A percentile compares a stretch with the other conserved stretches of the same genome.
These are phyloP conservation scores for Vespertilio murinus DNA, from an alignment of 2,797 vertebrate species.

Conservation along the genomic window DNA sequence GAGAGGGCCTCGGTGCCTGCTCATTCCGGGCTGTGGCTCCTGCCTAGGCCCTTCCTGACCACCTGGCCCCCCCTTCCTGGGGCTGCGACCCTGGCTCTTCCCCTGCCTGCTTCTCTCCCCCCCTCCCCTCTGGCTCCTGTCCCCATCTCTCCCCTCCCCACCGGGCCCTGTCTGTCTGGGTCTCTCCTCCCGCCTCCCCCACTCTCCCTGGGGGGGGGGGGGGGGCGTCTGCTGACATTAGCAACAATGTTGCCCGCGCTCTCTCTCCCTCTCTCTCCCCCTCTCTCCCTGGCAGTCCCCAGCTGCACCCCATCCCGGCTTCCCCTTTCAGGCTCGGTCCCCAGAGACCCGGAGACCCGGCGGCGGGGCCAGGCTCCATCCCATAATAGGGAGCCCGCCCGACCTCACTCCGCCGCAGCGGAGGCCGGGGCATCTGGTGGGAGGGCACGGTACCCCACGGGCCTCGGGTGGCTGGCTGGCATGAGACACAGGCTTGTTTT, in stretches of 20 bases:
- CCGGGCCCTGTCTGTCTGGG: background rate
- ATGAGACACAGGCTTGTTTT: constrained; percentile 52
- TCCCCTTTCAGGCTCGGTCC: background rate
- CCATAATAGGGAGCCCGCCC: constrained; percentile 66
- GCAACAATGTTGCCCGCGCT: constrained; percentile 60
- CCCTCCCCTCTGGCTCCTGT: background rate
- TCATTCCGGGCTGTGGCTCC: background rate
- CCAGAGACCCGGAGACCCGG: constrained; percentile 49
- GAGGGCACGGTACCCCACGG: constrained; percentile 44
- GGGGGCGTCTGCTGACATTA: constrained; percentile 68
- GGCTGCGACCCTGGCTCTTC: background rate
- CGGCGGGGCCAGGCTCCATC: constrained; percentile 56
- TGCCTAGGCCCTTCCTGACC: background rate
- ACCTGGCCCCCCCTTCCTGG: background rate
- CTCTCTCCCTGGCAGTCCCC: background rate
- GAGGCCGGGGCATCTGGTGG: constrained; percentile 70
- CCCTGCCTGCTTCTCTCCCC: background rate
- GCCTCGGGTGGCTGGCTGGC: constrained; percentile 59
- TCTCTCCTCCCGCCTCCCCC: background rate
- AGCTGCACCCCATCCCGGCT: constrained; percentile 45
- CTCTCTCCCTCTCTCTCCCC: no score
- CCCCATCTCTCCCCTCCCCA: background rate
- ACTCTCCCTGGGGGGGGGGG: constrained; percentile 16
- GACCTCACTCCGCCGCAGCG: constrained; percentile 64
- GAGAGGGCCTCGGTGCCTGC: background rate